Base-by-base conservation (phyloP, 2,797 vertebrate genomes). In the Pipistrellus pygmaeus region DNA sequence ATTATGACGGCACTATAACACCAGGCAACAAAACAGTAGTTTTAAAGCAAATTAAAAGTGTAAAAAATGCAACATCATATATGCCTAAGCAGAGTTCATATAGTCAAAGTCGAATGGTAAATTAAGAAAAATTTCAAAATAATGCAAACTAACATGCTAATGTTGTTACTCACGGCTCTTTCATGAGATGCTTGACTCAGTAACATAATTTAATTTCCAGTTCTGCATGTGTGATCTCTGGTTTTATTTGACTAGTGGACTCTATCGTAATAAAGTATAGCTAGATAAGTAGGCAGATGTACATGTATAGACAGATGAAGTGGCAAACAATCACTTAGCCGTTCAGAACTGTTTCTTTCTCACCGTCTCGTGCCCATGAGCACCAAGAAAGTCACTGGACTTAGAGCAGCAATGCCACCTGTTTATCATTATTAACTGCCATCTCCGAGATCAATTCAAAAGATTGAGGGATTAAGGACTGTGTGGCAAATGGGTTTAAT, bases 271-370 rank as follows among this genome's bases (percentile, higher is more conserved):
- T 66, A 60, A 57, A 71, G 82, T 35, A 41, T 10, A 66, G 5
- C 38, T 23, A 64, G 12, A 15, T 32, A 72, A 30, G 25, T 25
- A 89, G 8, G 41, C 78, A 86, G 7, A 25, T 46, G 35, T 14
- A 8, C 23, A 51, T 8, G 73, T n/a, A 84, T 4, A 35, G 3
- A 78, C 7, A 57, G 3, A 46, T 75, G 90, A 90, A 68, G 20
- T 57, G 12, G 13, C 41, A 82, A 75, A 30, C 10, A 75, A 23
- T 88, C 35, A 72, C 32, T 84, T 60, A 77, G 4, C 9, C 13
- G 41, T 32, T 95, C 30, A 84, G 27, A 75, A 83, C 14, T 71
- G 91, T 89, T 87, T 78, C 8, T 27, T 80, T 32, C 44, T 55
- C 17, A 77, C 15, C 44, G 5, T 10, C 6, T 51, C 30, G 7